Evolutionary conservation across 2,888 invertebrate genomes (phyloP).

Genomic region (Glyphotaelius pellucidus): DNA sequence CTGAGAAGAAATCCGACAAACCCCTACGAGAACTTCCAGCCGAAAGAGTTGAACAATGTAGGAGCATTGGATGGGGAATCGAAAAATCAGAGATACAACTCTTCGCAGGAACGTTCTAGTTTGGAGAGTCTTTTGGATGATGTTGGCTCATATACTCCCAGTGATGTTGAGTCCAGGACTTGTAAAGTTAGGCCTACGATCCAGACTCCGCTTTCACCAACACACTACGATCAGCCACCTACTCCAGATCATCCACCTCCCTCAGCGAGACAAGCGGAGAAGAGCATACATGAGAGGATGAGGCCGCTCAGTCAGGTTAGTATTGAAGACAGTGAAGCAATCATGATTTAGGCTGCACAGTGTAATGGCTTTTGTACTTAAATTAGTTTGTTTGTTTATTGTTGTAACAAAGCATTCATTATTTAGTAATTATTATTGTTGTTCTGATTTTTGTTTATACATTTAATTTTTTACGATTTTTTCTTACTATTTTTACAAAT

Average conservation of each 20-base stretch:
- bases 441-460: not conserved
- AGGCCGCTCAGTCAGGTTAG: conserved; percentile 93
- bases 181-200: conserved; percentile 73
- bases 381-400: conserved; percentile 19
- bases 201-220: conserved; percentile 88
- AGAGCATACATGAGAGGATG: conserved; percentile 92
- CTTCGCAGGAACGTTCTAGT: conserved; percentile 77
- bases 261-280: conserved; percentile 91
- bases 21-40: conserved; percentile 81
- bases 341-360: conserved; percentile 37
- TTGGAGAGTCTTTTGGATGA: conserved; percentile 80
- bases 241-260: conserved; percentile 97
- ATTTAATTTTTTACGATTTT: not conserved
- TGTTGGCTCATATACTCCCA: conserved; percentile 74
- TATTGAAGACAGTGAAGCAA: conserved; percentile 68
- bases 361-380: conserved; percentile 44
- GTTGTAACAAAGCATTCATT: conserved; percentile 23
- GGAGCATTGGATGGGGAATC: conserved; percentile 68
- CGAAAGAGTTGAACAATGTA: conserved; percentile 72
- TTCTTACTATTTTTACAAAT: not conserved
- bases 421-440: not conserved
- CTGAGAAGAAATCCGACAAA: conserved; percentile 78
- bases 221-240: conserved; percentile 93
- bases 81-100: conserved; percentile 72
- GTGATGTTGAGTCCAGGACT: conserved; percentile 73